Evolutionary conservation across 1,140 invertebrate species (phyloP), one percentile per base, ranked within the genome.

Genomic region (Drosophila willistoni): DNA sequence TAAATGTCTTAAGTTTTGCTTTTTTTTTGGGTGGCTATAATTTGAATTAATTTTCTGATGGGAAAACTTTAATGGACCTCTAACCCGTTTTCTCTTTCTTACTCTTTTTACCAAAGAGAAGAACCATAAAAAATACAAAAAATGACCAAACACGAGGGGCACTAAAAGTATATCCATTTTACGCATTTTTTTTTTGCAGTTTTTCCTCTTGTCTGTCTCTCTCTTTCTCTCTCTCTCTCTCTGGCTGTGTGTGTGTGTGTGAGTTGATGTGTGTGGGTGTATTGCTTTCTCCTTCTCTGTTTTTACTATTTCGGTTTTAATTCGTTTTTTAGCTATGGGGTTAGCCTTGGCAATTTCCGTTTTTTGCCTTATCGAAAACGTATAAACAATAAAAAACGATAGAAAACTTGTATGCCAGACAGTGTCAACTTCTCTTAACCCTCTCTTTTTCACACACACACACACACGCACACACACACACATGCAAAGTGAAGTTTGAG

Each of bases 311-410:
- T 51, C 44, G 9, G 17, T 51, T 51, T 51, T 51, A 51, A 51
- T 51, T 51, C 44, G 44, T 51, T 51, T 51, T 51, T 51, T 51
- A 51, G 44, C 44, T 22, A 22, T 25, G n/a, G 25, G 25, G 44
- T 33, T 25, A 68, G 57, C 61, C 72, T 76, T 86, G 69, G 82
- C 82, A 86, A 87, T 86, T 86, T 86, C 82, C 82, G 82, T 86
- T 51, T 51, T 51, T 73, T 82, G 79, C 75, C 75, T 82, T 82
- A 86, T 86, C 82, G 83, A 87, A 86, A 86, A 82, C 83, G 82
- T 73, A 86, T 86, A 86, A 86, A 86, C 82, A 86, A 87, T 86
- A 86, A 86, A 86, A 87, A 82, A 59, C 61, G 69, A 60, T 64
- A 65, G 77, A 85, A 25, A 19, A 39, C 7, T 71, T 54, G 51